phyloP scores from a whole-genome alignment of 2,888 invertebrate genomes.

The Drosophila ezoana region DNA sequence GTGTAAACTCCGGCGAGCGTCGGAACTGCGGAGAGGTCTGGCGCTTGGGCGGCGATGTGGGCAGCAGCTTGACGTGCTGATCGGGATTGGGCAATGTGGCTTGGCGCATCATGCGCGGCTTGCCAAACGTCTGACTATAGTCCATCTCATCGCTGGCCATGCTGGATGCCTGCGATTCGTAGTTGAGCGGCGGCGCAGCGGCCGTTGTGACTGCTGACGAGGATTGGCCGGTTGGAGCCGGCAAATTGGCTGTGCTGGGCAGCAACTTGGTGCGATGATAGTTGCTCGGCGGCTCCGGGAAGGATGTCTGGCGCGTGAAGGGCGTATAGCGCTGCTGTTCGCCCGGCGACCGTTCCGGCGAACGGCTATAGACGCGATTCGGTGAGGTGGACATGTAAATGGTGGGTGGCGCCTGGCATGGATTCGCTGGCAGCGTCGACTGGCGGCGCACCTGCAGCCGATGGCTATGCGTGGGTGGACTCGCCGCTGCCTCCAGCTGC shows the following conservation, averaged over 20 bases:
- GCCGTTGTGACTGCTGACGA: slow-evolving; percentile 5
- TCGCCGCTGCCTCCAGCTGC: slow-evolving; percentile 56
- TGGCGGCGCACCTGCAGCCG: slow-evolving; percentile 83
- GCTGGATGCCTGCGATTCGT: slow-evolving; percentile 66
- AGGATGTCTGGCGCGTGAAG: slow-evolving; percentile 84
- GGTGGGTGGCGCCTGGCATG: slow-evolving; percentile 76
- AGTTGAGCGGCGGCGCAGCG: slow-evolving; percentile 57
- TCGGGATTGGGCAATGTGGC: slow-evolving; percentile 84
- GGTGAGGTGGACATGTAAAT: slow-evolving; percentile 85
- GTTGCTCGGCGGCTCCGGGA: slow-evolving; percentile 73
- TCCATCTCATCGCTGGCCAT: slow-evolving; percentile 75
- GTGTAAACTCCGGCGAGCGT: slow-evolving; percentile 84
- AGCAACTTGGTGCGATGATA: slow-evolving; percentile 79
- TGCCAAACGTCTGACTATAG: slow-evolving; percentile 62
- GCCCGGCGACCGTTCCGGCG: slow-evolving; percentile 83
- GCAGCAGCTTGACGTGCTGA: slow-evolving; percentile 83
- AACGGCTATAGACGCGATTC: slow-evolving; percentile 83
- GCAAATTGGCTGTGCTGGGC: slow-evolving; percentile 80
- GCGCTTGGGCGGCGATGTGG: slow-evolving; percentile 84
- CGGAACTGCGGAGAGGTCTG: slow-evolving; percentile 84
- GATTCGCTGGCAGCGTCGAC: slow-evolving; percentile 83
- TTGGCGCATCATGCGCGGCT: slow-evolving; percentile 82
- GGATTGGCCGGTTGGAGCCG: slow-evolving; percentile 29
- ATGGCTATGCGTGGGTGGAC: slow-evolving; percentile 70
- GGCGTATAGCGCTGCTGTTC: slow-evolving; percentile 83